phyloP scores from a whole-genome alignment of 2,888 invertebrate genomes.

The Caenorhabditis drosophilae region DNA sequence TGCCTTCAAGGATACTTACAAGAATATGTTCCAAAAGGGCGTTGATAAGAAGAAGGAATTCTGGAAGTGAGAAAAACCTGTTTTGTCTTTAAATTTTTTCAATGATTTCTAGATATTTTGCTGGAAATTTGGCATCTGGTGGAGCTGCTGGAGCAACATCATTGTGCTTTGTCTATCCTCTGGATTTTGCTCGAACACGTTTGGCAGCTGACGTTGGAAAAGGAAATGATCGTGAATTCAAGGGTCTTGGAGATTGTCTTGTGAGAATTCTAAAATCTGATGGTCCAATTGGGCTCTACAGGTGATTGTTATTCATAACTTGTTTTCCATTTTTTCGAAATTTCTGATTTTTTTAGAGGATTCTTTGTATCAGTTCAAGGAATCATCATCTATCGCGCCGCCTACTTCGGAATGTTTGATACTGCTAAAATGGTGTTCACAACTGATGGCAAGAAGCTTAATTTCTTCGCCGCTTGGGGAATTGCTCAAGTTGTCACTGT shows the following conservation, averaged over 20 bases:
- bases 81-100: background rate
- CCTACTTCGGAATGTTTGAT: constrained; percentile 94
- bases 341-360: constrained; percentile 72
- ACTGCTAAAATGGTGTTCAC: constrained; percentile 91
- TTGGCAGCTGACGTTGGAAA: constrained; percentile 86
- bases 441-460: constrained; percentile 85
- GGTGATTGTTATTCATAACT: background rate
- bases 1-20: constrained; percentile 79
- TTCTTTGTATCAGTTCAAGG: constrained; percentile 94
- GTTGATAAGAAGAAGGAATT: constrained; percentile 88
- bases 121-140: constrained; percentile 83
- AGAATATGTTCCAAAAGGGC: constrained; percentile 56
- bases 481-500: constrained; percentile 78
- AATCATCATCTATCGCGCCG: constrained; percentile 85
- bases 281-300: constrained; percentile 83
- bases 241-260: constrained; percentile 86
- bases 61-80: constrained; percentile 74
- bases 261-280: constrained; percentile 81
- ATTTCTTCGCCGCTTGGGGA: constrained; percentile 88
- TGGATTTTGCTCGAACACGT: constrained; percentile 92
- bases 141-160: constrained; percentile 93
- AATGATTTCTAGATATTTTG: constrained; percentile 69
- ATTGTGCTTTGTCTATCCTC: constrained; percentile 89
- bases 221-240: constrained; percentile 82
- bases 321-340: background rate